Evolutionary conservation across 2,797 vertebrate species (phyloP).

Genomic region (Loriculus beryllinus): DNA sequence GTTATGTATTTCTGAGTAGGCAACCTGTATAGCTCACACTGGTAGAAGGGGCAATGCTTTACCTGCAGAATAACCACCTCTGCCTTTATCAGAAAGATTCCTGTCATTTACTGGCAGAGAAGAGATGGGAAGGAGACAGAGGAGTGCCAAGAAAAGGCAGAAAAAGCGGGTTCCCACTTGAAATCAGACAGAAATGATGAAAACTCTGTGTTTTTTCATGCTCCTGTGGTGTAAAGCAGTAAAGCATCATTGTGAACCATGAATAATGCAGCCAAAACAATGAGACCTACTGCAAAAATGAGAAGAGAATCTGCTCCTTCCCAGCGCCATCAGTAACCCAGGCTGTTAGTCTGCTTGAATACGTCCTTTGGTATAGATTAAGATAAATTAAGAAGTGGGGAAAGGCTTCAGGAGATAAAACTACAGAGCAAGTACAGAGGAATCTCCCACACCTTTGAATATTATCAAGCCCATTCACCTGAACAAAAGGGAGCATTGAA

Average conservation of each 20-base stretch:
- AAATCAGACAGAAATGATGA: background rate
- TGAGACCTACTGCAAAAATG: background rate
- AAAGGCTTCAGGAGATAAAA: background rate
- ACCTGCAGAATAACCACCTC: background rate
- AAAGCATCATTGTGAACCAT: fast-evolving
- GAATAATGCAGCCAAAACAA: background rate
- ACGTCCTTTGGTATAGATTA: background rate
- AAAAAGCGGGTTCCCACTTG: background rate
- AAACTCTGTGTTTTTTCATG: background rate
- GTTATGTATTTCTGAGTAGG: background rate
- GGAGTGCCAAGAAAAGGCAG: background rate
- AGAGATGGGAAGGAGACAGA: background rate
- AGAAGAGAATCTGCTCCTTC: background rate
- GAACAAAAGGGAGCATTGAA: background rate
- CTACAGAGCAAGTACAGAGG: background rate
- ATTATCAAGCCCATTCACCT: background rate
- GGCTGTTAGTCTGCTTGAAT: background rate
- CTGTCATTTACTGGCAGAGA: background rate
- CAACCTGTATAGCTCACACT: background rate
- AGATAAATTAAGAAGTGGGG: background rate
- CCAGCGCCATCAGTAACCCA: background rate
- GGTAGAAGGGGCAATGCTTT: background rate
- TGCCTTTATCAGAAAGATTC: background rate
- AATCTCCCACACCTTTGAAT: background rate
- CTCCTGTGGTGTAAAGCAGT: background rate